Percentiles rank a stretch among this genome's conserved stretches.
These are phyloP conservation scores for Drosophila sturtevanti DNA, from an alignment of 1,140 invertebrate genomes.

Conservation along the genomic window DNA sequence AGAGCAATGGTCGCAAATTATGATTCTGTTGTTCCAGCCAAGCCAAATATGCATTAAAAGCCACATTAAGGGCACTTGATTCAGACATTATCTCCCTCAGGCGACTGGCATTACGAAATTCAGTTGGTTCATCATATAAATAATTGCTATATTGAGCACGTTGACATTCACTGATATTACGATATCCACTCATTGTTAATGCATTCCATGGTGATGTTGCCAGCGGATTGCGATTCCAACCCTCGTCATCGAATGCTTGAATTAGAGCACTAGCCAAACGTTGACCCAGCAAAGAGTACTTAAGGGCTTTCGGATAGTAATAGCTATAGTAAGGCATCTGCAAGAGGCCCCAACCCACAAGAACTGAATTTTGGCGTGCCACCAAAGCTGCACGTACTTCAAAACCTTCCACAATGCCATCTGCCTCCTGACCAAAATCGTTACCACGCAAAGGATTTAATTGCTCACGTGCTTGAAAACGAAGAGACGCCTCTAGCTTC, in stretches of 20 bases:
- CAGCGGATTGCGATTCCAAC: conserved; percentile 87
- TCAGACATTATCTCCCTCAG: conserved; percentile 90
- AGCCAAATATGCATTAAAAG: conserved; percentile 84
- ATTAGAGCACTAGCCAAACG: conserved; percentile 97
- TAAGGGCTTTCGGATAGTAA: conserved; percentile 93
- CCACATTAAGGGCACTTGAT: conserved; percentile 85
- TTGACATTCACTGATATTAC: conserved; percentile 94
- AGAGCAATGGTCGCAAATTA: conserved; percentile 25
- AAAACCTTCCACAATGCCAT: conserved; percentile 47
- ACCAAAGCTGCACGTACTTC: conserved; percentile 51
- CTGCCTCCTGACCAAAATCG: conserved; percentile 18
- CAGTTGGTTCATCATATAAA: conserved; percentile 51
- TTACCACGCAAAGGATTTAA: conserved; percentile 55
- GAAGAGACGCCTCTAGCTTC: conserved; percentile 44
- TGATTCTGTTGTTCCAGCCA: conserved; percentile 64
- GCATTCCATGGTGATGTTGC: conserved; percentile 94
- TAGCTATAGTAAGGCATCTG: conserved; percentile 96
- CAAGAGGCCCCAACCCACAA: conserved; percentile 96
- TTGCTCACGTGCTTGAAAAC: conserved; percentile 47
- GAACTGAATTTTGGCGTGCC: conserved; percentile 94
- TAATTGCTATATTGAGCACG: conserved; percentile 92
- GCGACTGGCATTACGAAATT: conserved; percentile 87
- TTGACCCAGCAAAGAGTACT: conserved; percentile 97
- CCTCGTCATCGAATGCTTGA: conserved; percentile 97
- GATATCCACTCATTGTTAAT: conserved; percentile 93